Base-by-base conservation (phyloP, 2,113 vertebrate species). In the Progne subis region DNA sequence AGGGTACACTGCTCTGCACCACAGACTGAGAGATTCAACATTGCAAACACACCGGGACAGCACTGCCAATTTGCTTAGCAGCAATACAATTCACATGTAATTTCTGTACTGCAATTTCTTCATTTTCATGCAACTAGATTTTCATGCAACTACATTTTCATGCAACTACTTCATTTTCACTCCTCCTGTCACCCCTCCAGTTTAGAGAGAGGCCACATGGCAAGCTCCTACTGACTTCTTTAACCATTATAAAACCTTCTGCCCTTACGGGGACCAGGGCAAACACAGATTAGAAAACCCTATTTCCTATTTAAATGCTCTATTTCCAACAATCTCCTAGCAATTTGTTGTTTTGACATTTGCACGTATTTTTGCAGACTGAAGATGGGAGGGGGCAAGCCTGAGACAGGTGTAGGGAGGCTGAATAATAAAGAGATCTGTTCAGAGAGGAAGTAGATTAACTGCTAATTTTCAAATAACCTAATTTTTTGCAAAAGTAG, bases 271-370 rank as follows among this genome's bases (percentile, higher is more conserved):
- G 46, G 23, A 85, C 31, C 29, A 46, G 61, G 75, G 46, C 9
- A 92, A 65, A 79, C 41, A 79, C 26, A 65, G 59, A 77, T 82
- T 80, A 82, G 67, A 91, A 87, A 92, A 47, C 23, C 4, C 25
- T 12, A 63, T 95, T 87, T 92, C 63, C 50, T 85, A 72, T 82
- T 92, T 82, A 82, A 95, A 85, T 0, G 2, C 16, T 91, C 34
- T 68, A 49, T 95, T 94, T 95, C 89, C 65, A 91, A 43, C 47
- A 61, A 18, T 63, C 29, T 94, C 50, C 26, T 74, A 70, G 37
- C 26, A 87, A 61, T 82, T 90, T 90, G 20, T 80, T 92, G 68
- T 82, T 91, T 80, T 95, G 87, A 92, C 75, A 55, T 93, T 86
- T 86, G 18, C 43, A 74, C 26, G 26, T 74, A 82, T 59, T 90